These are phyloP conservation scores for Apis cerana DNA, from an alignment of 1,140 invertebrate species.

Conservation along the genomic window DNA sequence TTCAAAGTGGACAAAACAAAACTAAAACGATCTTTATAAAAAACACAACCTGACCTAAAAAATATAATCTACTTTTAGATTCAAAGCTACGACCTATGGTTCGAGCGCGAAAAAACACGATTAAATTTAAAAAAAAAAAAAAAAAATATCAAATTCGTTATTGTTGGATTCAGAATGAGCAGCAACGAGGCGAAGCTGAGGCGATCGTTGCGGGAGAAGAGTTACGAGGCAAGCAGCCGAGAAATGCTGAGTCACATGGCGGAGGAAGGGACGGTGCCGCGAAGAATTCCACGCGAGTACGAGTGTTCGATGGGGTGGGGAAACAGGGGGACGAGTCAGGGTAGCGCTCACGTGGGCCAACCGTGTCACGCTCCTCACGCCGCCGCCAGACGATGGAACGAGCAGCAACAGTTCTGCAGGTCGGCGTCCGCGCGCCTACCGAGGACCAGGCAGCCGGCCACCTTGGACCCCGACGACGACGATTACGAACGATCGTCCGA, in stretches of 20 bases:
- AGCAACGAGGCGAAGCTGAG: conserved; percentile 68
- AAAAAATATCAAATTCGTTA: background rate
- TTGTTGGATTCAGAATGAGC: conserved; percentile 45
- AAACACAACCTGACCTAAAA: no score
- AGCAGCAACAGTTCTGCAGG: conserved; percentile 84
- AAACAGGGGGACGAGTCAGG: conserved; percentile 50
- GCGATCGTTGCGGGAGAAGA: conserved; percentile 75
- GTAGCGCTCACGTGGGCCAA: conserved; percentile 51
- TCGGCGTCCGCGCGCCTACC: conserved; percentile 91
- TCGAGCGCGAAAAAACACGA: background rate
- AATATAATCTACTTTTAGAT: background rate
- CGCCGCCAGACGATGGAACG: conserved; percentile 71
- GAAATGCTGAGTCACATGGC: conserved; percentile 67
- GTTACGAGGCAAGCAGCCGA: conserved; percentile 66
- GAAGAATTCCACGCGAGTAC: conserved; percentile 68
- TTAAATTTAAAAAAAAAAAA: background rate
- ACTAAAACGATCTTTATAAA: no score
- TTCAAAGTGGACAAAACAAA: no score
- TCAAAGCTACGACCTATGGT: background rate
- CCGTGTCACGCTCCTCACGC: conserved; percentile 63
- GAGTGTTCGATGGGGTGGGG: conserved; percentile 60
- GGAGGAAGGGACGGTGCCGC: conserved; percentile 68
- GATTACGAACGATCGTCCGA: conserved; percentile 73
- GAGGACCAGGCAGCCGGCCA: conserved; percentile 79
- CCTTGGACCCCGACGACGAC: conserved; percentile 74